phyloP scores from a whole-genome alignment of 2,888 invertebrate species.

The Zygothrica quintamaculata region DNA sequence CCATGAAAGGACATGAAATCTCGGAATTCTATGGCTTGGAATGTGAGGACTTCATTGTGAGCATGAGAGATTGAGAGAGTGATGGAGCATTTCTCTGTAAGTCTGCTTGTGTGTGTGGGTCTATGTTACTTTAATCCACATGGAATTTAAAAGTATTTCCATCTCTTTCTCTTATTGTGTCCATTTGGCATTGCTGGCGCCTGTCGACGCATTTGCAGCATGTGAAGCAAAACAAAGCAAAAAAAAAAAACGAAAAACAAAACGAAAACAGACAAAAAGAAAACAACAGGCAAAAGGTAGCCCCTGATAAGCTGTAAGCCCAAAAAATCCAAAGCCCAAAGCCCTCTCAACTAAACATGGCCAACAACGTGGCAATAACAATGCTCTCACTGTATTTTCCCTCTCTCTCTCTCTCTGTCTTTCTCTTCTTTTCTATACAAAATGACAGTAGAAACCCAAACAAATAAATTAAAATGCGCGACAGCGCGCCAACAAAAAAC shows the following conservation, averaged over 20 bases:
- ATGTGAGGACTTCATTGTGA: slow-evolving; percentile 27
- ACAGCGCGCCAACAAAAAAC: slow-evolving; percentile 72
- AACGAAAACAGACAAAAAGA: no score
- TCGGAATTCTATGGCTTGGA: slow-evolving; percentile 59
- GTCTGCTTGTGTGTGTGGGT: slow-evolving; percentile 46
- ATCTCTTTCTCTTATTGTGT: slow-evolving; percentile 24
- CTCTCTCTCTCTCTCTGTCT: no score
- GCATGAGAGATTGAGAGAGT: slow-evolving; percentile 12
- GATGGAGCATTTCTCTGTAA: no score
- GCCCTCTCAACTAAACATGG: slow-evolving; percentile 32
- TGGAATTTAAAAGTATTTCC: slow-evolving; percentile 75
- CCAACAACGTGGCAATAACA: slow-evolving; percentile 62
- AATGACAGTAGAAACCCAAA: slow-evolving; percentile 75
- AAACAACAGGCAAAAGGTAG: slow-evolving; percentile 64
- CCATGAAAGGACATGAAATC: slow-evolving; percentile 71
- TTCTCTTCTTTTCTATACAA: no score
- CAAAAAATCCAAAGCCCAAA: slow-evolving; percentile 37
- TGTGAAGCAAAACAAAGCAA: no score
- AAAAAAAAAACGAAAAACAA: no score
- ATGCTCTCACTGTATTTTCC: slow-evolving; percentile 33
- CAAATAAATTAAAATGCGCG: slow-evolving; percentile 82
- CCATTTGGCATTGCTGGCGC: slow-evolving; percentile 2
- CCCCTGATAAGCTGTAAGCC: slow-evolving; percentile 66
- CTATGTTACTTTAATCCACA: slow-evolving; percentile 69
- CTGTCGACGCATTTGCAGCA: slow-evolving; percentile 61